A percentile compares a stretch with the other conserved stretches of the same genome.
These are phyloP conservation scores for Halisarca cf. caerulea DNA, from an alignment of 37 sponge, comb jelly and placozoan species.

Conservation along the genomic window DNA sequence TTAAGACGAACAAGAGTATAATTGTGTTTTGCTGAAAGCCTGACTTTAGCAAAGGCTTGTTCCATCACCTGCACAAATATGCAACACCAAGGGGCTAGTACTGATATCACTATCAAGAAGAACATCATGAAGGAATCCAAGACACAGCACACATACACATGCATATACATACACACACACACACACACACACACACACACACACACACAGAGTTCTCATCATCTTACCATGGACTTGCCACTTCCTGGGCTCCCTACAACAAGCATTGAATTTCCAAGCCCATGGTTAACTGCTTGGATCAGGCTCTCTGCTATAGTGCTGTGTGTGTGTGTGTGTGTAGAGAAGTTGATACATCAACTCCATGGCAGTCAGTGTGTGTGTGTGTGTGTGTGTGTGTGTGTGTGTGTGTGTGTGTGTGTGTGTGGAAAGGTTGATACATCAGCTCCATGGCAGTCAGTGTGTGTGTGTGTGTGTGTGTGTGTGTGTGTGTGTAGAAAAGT, in stretches of 20 bases:
- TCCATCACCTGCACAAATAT: conserved; percentile 43
- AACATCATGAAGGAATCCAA: too few relatives aligned
- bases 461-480: too few relatives aligned
- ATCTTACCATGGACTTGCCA: conserved; percentile 82
- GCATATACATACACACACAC: neutral
- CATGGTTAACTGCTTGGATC: conserved; percentile 57
- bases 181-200: neutral
- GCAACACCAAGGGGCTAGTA: too few relatives aligned
- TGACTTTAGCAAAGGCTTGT: conserved; percentile 34
- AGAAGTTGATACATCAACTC: neutral
- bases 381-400: too few relatives aligned
- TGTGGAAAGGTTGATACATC: too few relatives aligned
- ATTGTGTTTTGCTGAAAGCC: conserved; percentile 17
- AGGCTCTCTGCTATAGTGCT: conserved; percentile 59
- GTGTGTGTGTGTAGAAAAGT: too few relatives aligned
- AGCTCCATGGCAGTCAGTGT: too few relatives aligned
- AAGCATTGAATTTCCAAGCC: conserved; percentile 84
- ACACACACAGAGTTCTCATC: neutral
- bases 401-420: too few relatives aligned
- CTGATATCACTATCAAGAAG: too few relatives aligned
- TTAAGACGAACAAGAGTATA: conserved; percentile 60
- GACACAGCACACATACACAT: too few relatives aligned
- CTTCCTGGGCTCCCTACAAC: conserved; percentile 75
- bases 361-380: too few relatives aligned
- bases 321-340: neutral